A percentile compares a stretch with the other conserved stretches of the same genome.
Evolutionary conservation across 2,888 invertebrate species (phyloP).

Genomic region (Bedellia somnulentella): DNA sequence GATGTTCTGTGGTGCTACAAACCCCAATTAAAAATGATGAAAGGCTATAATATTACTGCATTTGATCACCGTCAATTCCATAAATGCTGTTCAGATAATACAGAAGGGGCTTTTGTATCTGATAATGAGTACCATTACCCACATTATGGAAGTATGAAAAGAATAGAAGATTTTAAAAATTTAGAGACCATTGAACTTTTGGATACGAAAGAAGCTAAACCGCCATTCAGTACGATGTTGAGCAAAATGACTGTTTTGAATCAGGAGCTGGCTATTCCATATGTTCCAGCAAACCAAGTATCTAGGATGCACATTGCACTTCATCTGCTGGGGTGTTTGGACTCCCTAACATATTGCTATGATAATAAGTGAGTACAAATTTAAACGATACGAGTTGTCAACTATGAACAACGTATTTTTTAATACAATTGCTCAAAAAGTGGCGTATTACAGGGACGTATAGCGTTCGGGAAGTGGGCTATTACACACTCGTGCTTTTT

Average conservation of each 20-base stretch:
- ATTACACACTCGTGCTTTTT: too few relatives aligned
- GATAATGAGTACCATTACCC: conserved; percentile 35
- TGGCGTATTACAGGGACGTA: too few relatives aligned
- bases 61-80: conserved; percentile 65
- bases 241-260: conserved; percentile 68
- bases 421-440: too few relatives aligned
- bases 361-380: conserved; percentile 59
- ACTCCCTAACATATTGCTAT: conserved; percentile 82
- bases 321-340: conserved; percentile 85
- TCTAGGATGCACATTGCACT: conserved; percentile 88
- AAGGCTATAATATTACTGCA: conserved; percentile 82
- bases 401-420: too few relatives aligned
- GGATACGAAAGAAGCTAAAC: conserved; percentile 23
- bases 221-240: conserved; percentile 27
- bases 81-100: conserved; percentile 29
- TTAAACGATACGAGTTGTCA: too few relatives aligned
- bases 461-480: too few relatives aligned
- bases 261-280: conserved; percentile 81
- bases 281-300: conserved; percentile 67
- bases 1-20: conserved; percentile 93
- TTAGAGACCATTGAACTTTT: conserved; percentile 33
- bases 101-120: conserved; percentile 14
- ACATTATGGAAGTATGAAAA: conserved; percentile 38
- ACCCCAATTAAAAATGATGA: conserved; percentile 64
- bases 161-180: conserved; percentile 42